Evolutionary conservation across 2,797 vertebrate species (phyloP), one percentile per base, ranked within the genome.

Genomic region (Darevskia nairensis): DNA sequence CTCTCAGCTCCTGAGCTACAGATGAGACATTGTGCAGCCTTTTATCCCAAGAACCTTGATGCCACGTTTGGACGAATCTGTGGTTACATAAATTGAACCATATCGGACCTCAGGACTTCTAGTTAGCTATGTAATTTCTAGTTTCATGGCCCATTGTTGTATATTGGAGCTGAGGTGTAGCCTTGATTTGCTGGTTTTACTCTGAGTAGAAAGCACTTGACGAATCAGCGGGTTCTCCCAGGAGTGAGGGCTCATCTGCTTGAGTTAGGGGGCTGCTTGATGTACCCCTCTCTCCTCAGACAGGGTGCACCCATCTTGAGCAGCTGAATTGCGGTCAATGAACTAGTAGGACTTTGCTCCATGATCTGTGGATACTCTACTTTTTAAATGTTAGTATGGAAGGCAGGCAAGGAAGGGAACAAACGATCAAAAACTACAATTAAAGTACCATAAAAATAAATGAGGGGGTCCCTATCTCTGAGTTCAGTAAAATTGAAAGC

Each of bases 401-500:
- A 77, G 46, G 23, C 41, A 77, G 32, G 10, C 59, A 89, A 61
- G 59, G 68, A 64, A 41, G 83, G 61, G 75, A 88, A 80, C 39
- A 32, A 46, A 32, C 41, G 19, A 50, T 25, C 32, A 19, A 32
- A 32, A 35, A 13, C 27, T 11, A 71, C 13, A 88, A 80, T 93
- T n/a, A 75, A 94, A 92, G 88, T 90, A 92, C 91, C 88, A 83
- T 94, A 92, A 91, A 91, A 90, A 77, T 86, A 84, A 88, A 35
- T 1, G 1, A 9, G 5, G 15, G 25, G 1, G 41, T 7, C 23
- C 23, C 50, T 78, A 6, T 86, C 23, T 50, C 41, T 29, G 15
- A 25, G 3, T 44, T 50, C 23, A 68, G 32, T 79, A 35, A 79
- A 78, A 69, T 13, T 7, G 29, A 59, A 86, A 50, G 23, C 4